These are phyloP conservation scores for Hedychridium roseum DNA, from an alignment of 2,888 invertebrate genomes.

Conservation along the genomic window DNA sequence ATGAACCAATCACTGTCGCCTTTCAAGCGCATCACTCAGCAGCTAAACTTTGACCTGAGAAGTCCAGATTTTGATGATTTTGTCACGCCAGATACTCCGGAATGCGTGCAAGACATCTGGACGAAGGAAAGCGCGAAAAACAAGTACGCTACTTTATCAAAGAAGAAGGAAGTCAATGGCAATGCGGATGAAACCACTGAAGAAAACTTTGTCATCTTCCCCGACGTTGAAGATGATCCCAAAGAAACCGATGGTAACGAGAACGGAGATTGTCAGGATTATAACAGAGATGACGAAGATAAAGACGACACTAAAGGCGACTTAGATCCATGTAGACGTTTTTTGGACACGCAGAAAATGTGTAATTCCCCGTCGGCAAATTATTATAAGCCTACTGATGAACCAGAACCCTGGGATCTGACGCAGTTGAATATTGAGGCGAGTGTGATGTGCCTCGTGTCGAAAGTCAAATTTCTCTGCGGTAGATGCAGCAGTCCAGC, in stretches of 20 bases:
- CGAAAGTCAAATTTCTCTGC: slow-evolving; percentile 83
- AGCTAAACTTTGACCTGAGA: slow-evolving; percentile 75
- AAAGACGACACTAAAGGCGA: slow-evolving; percentile 55
- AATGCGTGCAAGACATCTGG: slow-evolving; percentile 72
- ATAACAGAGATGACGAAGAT: slow-evolving; percentile 45
- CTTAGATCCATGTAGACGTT: slow-evolving; percentile 58
- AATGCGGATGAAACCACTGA: slow-evolving; percentile 58
- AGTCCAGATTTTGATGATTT: slow-evolving; percentile 79
- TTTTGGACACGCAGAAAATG: slow-evolving; percentile 67
- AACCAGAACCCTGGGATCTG: slow-evolving; percentile 86
- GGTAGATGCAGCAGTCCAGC: slow-evolving; percentile 79
- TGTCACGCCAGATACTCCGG: slow-evolving; percentile 73
- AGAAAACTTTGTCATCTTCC: slow-evolving; percentile 68
- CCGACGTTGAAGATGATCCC: slow-evolving; percentile 66
- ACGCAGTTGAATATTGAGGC: slow-evolving; percentile 88
- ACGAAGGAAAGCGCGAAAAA: slow-evolving; percentile 66
- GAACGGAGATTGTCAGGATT: slow-evolving; percentile 38
- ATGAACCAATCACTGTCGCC: slow-evolving; percentile 71
- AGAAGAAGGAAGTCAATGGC: slow-evolving; percentile 33
- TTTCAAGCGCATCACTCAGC: slow-evolving; percentile 80
- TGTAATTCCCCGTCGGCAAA: slow-evolving; percentile 78
- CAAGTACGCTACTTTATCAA: slow-evolving; percentile 40
- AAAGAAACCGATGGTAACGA: slow-evolving; percentile 35
- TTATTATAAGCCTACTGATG: slow-evolving; percentile 81
- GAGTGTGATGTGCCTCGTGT: slow-evolving; percentile 84